Base-by-base conservation (phyloP, 2,888 invertebrate species). In the Torymus tubicola region DNA sequence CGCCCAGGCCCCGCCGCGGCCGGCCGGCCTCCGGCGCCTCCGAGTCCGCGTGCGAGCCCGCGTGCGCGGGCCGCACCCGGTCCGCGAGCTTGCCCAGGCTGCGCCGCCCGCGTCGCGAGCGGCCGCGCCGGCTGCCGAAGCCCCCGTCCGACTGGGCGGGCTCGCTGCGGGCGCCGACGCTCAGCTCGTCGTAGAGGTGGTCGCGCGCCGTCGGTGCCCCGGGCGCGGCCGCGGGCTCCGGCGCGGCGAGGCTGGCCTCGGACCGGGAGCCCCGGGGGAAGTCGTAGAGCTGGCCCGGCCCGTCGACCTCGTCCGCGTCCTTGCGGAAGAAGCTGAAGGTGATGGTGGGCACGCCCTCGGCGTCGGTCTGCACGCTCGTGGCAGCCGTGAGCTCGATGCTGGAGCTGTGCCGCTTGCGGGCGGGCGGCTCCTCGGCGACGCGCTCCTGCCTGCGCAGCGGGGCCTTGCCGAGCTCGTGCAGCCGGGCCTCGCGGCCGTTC, bases 311-410 rank as follows among this genome's bases (percentile, higher is more conserved):
- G 78, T 72, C 68, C n/a, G 85, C 86, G 50, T 85, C 84, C 13
- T 73, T 65, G 0, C 81, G 85, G n/a, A 89, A 72, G 81, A 90
- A 90, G 71, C 89, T 89, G 83, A 89, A 89, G 77, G 88, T 89
- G 83, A 90, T 89, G 64, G 81, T 87, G 18, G 90, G 89, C 50
- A 89, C 78, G 0, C 89, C 90, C 52, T 87, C 87, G 2, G 84
- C 84, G 73, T 86, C 87, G 18, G 87, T 87, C 58, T 84, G 81
- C 24, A 90, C 85, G 18, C 81, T 85, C 18, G 87, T 86, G 61
- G 85, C 85, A 12, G 89, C 90, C 5, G 87, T 87, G 68, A 90
- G 69, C 79, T 89, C 89, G 12, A 90, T 83, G 76, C 87, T 89
- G 24, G 86, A 87, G 67, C 86, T 88, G 80, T 86, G 87, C 61